A percentile compares a stretch with the other conserved stretches of the same genome.
Evolutionary conservation across 2,888 invertebrate species (phyloP).

Genomic region (Melieria crassipennis): DNA sequence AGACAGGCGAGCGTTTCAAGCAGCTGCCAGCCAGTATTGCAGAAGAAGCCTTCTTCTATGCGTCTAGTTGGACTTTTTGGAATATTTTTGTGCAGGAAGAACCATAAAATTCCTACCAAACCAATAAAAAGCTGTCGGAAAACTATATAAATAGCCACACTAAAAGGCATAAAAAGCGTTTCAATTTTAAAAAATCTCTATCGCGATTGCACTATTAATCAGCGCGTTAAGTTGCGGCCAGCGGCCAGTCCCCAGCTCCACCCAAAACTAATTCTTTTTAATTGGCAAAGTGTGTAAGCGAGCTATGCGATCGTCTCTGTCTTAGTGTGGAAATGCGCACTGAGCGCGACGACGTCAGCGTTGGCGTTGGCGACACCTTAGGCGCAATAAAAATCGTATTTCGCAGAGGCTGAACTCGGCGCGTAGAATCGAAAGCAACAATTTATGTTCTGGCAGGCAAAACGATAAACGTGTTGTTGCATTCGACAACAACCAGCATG

Average conservation of each 20-base stretch:
- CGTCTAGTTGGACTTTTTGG: too few relatives aligned
- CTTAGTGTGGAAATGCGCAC: slow-evolving; percentile 8
- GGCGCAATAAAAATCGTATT: slow-evolving; percentile 2
- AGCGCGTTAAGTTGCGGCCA: background rate
- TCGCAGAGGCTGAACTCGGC: background rate
- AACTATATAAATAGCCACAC: background rate
- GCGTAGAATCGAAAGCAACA: slow-evolving; percentile 14
- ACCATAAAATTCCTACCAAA: background rate
- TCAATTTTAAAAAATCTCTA: slow-evolving; percentile 13
- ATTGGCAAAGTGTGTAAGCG: slow-evolving; percentile 56
- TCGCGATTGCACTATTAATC: slow-evolving; percentile 19
- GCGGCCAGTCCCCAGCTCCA: slow-evolving; percentile 34
- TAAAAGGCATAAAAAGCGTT: slow-evolving; percentile 20
- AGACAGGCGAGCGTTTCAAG: too few relatives aligned
- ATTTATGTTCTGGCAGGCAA: background rate
- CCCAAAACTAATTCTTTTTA: slow-evolving; percentile 59
- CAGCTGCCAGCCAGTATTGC: too few relatives aligned
- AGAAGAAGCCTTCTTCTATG: too few relatives aligned
- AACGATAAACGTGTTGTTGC: too few relatives aligned
- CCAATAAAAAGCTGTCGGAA: background rate
- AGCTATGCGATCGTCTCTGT: background rate
- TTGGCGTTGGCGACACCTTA: slow-evolving; percentile 32
- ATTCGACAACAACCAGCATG: too few relatives aligned
- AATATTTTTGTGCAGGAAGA: too few relatives aligned
- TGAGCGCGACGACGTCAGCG: slow-evolving; percentile 11